A percentile compares a stretch with the other conserved stretches of the same genome.
phyloP scores from a whole-genome alignment of 2,113 vertebrate species.

The Eulemur macaco region DNA sequence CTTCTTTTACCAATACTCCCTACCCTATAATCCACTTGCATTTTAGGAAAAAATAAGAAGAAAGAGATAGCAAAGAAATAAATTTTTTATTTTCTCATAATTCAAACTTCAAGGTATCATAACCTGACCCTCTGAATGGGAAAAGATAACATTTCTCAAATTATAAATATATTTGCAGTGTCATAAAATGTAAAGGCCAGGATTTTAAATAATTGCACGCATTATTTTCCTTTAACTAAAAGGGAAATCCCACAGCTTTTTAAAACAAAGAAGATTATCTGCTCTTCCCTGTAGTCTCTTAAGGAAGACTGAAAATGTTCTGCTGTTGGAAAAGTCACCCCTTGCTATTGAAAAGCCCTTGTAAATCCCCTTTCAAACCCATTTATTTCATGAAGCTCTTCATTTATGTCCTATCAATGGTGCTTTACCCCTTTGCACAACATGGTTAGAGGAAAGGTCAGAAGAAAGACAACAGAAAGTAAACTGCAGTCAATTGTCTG shows the following conservation, averaged over 20 bases:
- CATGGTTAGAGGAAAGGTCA: neutral
- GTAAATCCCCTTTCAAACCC: neutral
- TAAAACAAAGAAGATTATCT: neutral
- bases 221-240: neutral
- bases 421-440: neutral
- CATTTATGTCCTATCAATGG: no score
- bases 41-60: constrained; percentile 31
- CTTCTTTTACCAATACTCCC: constrained; percentile 9
- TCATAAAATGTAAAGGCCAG: neutral
- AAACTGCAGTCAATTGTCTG: rapidly evolving
- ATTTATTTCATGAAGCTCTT: neutral
- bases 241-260: neutral
- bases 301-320: neutral
- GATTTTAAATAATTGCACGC: neutral
- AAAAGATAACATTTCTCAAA: neutral
- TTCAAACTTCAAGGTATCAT: constrained; percentile 25
- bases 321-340: neutral
- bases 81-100: constrained; percentile 41
- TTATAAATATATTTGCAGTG: neutral
- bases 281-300: neutral
- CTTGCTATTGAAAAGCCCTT: neutral
- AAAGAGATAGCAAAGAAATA: constrained; percentile 24
- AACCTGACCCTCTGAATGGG: neutral
- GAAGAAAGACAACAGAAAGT: neutral
- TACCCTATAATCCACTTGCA: neutral